Base-by-base conservation (phyloP, 2,888 invertebrate species). In the Scaptomyza flava region DNA sequence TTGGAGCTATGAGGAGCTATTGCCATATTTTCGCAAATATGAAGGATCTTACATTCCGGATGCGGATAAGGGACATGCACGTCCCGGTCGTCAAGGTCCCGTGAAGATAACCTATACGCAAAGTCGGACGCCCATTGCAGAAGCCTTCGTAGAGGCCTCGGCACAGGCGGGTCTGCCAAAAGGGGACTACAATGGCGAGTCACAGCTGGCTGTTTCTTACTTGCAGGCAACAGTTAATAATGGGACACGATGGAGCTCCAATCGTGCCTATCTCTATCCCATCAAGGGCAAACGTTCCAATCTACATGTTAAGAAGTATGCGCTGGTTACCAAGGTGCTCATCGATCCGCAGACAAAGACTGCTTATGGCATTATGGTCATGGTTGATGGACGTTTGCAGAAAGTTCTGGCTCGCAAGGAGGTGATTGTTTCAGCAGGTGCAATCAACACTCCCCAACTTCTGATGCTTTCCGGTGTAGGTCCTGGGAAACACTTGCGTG, bases 371-470 rank as follows among this genome's bases (percentile, higher is more conserved):
- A 93, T 95, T 0, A 90, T 93, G 75, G 94, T 94, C 2, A 53
- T 58, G 30, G 1, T 42, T 2, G 90, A 92, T 42, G 91, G 93
- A 57, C 91, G 92, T 0, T 77, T 59, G 91, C 89, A 45, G 91
- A 91, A 91, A 47, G 94, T 94, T 0, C 88, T 83, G 59, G 95
- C 95, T 0, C 92, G 93, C 45, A 94, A 93, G 79, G 96, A 96
- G 91, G 94, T 97, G 0, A 95, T 97, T 59, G 71, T 96, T 3
- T 94, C 95, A 9, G 96, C 95, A 2, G 97, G 97, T 0, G 94
- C 96, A 0, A 95, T 97, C 62, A 96, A 96, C 77, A 94, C 95
- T 0, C 96, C 97, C 0, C 97, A 97, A 87, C 90, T 98, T 8
- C 93, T 97, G 6, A 96, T 97, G 96, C 90, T 96, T 17, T 96